These are phyloP conservation scores for Eulemur coronatus DNA, from an alignment of 2,797 vertebrate genomes.

Conservation along the genomic window DNA sequence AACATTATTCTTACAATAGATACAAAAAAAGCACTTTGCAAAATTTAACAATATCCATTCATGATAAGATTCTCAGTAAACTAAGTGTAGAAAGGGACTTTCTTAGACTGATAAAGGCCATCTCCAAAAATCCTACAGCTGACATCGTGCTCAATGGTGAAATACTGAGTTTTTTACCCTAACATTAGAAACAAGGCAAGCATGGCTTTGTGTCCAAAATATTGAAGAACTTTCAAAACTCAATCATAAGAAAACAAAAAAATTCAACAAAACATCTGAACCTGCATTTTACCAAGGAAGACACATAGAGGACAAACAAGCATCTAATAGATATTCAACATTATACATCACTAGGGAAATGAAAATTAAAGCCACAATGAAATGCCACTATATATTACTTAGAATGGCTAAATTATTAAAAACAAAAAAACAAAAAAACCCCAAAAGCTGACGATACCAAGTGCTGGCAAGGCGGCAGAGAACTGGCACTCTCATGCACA, in stretches of 20 bases:
- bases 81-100: not conserved
- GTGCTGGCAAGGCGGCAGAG: not conserved
- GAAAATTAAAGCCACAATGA: not conserved
- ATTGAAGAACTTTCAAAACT: not conserved
- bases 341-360: too few species aligned
- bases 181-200: too few species aligned
- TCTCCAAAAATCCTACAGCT: too few species aligned
- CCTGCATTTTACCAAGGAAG: not conserved
- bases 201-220: not conserved
- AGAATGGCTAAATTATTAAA: accelerated
- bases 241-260: not conserved
- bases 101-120: not conserved
- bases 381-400: not conserved
- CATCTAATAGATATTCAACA: accelerated
- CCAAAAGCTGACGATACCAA: too few species aligned
- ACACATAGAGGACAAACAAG: not conserved
- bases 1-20: not conserved
- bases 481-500: too few species aligned
- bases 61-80: not conserved
- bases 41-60: not conserved
- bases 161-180: not conserved
- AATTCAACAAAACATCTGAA: not conserved
- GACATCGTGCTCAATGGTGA: not conserved
- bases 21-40: not conserved
- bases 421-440: not conserved